A percentile compares a stretch with the other conserved stretches of the same genome.
These are phyloP conservation scores for Phrixothrix hirtus DNA, from an alignment of 2,888 invertebrate genomes.

Conservation along the genomic window DNA sequence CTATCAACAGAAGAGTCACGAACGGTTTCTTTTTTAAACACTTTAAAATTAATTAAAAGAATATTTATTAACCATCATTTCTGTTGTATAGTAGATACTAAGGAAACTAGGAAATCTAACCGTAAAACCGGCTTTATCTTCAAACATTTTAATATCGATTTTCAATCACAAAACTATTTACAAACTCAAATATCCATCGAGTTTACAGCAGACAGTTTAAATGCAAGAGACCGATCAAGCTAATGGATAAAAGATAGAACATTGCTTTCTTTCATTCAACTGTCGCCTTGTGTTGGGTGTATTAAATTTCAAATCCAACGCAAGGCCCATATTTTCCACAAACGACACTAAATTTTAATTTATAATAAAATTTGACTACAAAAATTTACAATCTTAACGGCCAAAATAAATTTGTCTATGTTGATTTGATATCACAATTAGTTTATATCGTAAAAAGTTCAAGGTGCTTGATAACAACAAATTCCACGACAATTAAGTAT, in stretches of 20 bases:
- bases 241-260: slow-evolving; percentile 17
- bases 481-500: slow-evolving; percentile 2
- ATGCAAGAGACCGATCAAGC: slow-evolving; percentile 11
- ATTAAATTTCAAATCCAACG: slow-evolving; percentile 13
- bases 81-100: neutral
- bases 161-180: slow-evolving; percentile 16
- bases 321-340: neutral
- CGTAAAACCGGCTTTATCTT: slow-evolving; percentile 7
- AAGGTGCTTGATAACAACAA: neutral
- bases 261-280: slow-evolving; percentile 10
- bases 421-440: slow-evolving; percentile 14
- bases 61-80: slow-evolving; percentile 2
- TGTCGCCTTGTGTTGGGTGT: slow-evolving; percentile 11
- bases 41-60: neutral
- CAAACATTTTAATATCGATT: slow-evolving; percentile 13
- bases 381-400: neutral
- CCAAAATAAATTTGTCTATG: slow-evolving; percentile 6
- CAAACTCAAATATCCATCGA: slow-evolving; percentile 13
- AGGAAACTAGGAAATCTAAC: slow-evolving; percentile 7
- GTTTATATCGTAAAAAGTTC: slow-evolving; percentile 1
- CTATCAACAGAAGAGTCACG: slow-evolving; percentile 12
- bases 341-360: neutral
- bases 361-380: neutral
- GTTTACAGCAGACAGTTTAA: slow-evolving; percentile 13
- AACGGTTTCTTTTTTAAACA: slow-evolving; percentile 10